Percentiles rank a stretch among this genome's conserved stretches.
These are phyloP conservation scores for Chiloscyllium punctatum DNA, from an alignment of 2,797 vertebrate genomes.

Conservation along the genomic window DNA sequence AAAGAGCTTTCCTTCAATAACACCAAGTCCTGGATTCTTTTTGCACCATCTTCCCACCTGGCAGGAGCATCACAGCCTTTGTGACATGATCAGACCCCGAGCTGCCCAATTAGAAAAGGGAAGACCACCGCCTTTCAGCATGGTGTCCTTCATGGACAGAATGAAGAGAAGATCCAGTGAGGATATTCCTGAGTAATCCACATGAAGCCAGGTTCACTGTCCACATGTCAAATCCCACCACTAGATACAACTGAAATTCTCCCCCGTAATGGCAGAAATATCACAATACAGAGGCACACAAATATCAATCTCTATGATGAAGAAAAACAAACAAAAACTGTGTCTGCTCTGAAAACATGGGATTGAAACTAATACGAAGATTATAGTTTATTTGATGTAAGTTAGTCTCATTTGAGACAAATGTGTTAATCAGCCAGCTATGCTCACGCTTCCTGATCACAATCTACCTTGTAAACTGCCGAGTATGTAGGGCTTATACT, in stretches of 20 bases:
- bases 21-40: not conserved
- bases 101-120: not conserved
- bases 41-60: not conserved
- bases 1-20: not conserved
- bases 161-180: not conserved
- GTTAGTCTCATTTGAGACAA: not conserved
- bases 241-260: not conserved
- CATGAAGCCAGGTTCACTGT: not conserved
- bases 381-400: not conserved
- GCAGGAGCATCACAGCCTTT: not conserved
- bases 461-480: not conserved
- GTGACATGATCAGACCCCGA: not conserved
- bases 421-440: not conserved
- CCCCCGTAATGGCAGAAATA: not conserved
- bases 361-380: not conserved
- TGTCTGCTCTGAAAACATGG: not conserved
- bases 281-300: not conserved
- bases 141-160: not conserved
- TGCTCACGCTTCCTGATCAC: not conserved
- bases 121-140: not conserved
- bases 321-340: not conserved
- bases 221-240: rapidly evolving
- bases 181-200: not conserved
- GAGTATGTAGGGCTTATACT: not conserved
- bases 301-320: not conserved